Conservation (phyloP, 1,140 invertebrate species). For the Anastrepha ludens region DNA sequence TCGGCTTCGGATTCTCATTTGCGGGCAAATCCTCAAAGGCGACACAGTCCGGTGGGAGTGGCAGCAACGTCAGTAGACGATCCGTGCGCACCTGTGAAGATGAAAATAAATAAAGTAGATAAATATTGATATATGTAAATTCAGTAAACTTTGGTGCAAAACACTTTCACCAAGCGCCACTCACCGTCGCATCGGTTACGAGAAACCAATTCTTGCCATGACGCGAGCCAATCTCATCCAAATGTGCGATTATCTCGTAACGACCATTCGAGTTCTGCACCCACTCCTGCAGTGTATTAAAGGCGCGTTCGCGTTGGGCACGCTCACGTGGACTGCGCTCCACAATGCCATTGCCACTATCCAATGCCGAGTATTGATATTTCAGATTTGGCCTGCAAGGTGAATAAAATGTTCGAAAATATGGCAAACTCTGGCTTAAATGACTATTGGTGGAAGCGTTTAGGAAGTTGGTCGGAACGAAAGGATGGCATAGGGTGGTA, state of each 20-base stretch:
- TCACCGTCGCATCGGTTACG: conserved; percentile 80
- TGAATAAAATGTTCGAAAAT: conserved; percentile 40
- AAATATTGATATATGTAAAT: neutral
- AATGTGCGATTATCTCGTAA: conserved; percentile 84
- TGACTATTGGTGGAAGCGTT: neutral
- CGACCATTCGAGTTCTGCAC: conserved; percentile 79
- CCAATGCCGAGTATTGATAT: conserved; percentile 83
- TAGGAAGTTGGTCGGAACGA: neutral
- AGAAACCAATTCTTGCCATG: conserved; percentile 93
- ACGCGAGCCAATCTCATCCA: conserved; percentile 87
- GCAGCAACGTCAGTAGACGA: conserved; percentile 86
- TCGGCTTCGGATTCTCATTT: conserved; percentile 75
- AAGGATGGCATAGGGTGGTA: neutral
- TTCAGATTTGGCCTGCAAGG: conserved; percentile 73
- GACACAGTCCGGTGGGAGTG: conserved; percentile 78
- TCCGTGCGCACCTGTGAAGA: conserved; percentile 78
- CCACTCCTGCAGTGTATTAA: conserved; percentile 79
- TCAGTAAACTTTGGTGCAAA: neutral
- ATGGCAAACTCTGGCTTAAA: conserved; percentile 25
- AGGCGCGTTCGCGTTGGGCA: conserved; percentile 78
- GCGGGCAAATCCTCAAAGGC: conserved; percentile 75
- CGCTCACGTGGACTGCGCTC: conserved; percentile 81
- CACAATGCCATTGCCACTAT: conserved; percentile 76
- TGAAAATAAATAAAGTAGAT: neutral
- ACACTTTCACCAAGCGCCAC: neutral